These are phyloP conservation scores for Stomatorhinus walkeri DNA, from an alignment of 2,797 vertebrate genomes.

Conservation along the genomic window DNA sequence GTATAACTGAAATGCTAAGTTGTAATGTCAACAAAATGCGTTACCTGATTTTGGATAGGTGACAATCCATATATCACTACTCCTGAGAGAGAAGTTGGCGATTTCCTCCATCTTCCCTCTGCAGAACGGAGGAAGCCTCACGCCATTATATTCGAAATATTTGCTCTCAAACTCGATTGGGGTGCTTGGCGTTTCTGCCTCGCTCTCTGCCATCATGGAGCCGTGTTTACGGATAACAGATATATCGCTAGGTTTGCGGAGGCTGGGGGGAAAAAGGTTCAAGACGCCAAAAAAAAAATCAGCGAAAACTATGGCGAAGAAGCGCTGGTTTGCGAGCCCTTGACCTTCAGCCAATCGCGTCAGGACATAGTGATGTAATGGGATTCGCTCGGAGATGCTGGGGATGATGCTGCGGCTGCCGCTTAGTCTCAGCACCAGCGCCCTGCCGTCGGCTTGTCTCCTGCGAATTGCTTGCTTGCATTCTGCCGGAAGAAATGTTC, in stretches of 20 bases:
- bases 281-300: background rate
- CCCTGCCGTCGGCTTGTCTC: conserved; percentile 33
- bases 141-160: conserved; percentile 93
- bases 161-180: conserved; percentile 96
- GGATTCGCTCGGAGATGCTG: conserved; percentile 40
- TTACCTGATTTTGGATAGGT: conserved; percentile 96
- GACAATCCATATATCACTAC: conserved; percentile 94
- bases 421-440: conserved; percentile 56
- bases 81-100: conserved; percentile 82
- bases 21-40: background rate
- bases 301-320: conserved; percentile 34
- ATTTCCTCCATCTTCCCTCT: conserved; percentile 97
- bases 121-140: conserved; percentile 95
- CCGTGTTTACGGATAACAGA: background rate
- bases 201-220: conserved; percentile 83
- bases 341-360: conserved; percentile 54
- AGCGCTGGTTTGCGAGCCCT: conserved; percentile 37
- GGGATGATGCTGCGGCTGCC: conserved; percentile 23
- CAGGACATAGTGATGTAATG: conserved; percentile 62
- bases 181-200: conserved; percentile 91
- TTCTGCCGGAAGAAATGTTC: background rate
- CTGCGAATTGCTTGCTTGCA: background rate
- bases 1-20: background rate
- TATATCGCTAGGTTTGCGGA: background rate
- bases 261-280: background rate